phyloP scores from a whole-genome alignment of 2,797 vertebrate genomes.

The Chloroceryle inda region DNA sequence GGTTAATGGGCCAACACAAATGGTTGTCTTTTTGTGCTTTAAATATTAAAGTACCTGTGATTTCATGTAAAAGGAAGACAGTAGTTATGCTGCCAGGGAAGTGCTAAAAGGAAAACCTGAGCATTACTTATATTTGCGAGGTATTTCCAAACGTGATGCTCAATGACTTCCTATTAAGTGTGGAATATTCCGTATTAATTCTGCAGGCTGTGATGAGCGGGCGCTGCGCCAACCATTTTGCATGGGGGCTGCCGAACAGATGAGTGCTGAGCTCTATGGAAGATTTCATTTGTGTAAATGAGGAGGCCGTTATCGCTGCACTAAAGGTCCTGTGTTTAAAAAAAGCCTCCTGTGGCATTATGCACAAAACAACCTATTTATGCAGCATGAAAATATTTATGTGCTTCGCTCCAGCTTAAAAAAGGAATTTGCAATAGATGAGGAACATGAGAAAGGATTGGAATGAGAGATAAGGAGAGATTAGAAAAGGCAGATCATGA shows the following conservation, averaged over 20 bases:
- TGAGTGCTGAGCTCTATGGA: conserved; percentile 40
- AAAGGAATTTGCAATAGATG: conserved; percentile 62
- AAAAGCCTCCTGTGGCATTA: conserved; percentile 47
- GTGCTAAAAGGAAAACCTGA: background rate
- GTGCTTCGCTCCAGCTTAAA: conserved; percentile 15
- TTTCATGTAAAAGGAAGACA: background rate
- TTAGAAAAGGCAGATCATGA: conserved; percentile 57
- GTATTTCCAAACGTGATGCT: background rate
- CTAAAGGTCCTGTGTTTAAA: conserved; percentile 44
- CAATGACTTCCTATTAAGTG: background rate
- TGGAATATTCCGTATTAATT: conserved; percentile 44
- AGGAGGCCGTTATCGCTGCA: conserved; percentile 49
- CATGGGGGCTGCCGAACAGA: conserved; percentile 22
- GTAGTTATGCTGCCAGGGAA: background rate
- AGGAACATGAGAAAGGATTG: conserved; percentile 43
- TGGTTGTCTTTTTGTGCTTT: background rate
- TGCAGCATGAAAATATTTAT: conserved; percentile 64
- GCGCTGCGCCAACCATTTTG: background rate
- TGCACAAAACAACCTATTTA: conserved; percentile 68
- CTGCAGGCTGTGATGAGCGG: background rate
- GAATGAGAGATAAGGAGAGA: conserved; percentile 44
- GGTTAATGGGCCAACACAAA: background rate
- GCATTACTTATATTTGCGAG: background rate
- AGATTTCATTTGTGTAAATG: conserved; percentile 65
- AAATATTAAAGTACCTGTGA: conserved; percentile 1